Conservation (phyloP, 2,797 vertebrate genomes). For the Sebastes hubbsi region DNA sequence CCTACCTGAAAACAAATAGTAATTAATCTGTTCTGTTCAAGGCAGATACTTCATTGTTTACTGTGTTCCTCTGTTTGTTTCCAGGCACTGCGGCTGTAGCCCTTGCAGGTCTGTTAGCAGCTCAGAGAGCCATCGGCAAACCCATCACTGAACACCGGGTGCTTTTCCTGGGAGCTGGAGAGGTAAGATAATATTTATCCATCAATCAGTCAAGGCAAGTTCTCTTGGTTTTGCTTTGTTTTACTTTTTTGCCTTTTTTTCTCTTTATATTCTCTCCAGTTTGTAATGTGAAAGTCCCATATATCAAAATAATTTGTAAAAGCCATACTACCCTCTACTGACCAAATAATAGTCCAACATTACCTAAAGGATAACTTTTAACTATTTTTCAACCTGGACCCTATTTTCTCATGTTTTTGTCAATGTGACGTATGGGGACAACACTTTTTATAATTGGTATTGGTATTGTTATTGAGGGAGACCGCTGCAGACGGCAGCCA, state of each 20-base stretch:
- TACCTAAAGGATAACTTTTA: background rate
- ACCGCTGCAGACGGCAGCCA: no score
- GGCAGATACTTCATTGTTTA: background rate
- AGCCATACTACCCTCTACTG: background rate
- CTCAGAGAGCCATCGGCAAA: slow-evolving; percentile 87
- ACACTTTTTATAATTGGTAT: no score
- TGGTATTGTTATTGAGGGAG: no score
- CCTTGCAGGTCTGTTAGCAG: slow-evolving; percentile 91
- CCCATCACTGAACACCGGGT: slow-evolving; percentile 90
- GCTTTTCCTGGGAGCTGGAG: slow-evolving; percentile 97
- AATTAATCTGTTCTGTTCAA: background rate
- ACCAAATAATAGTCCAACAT: background rate
- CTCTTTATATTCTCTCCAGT: background rate
- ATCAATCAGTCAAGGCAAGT: background rate
- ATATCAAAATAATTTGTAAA: background rate
- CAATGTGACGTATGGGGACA: no score
- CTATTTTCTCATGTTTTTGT: no score
- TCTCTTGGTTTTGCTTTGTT: background rate
- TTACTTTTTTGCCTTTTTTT: background rate
- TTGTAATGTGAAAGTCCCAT: background rate
- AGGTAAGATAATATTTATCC: slow-evolving; percentile 78
- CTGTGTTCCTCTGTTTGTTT: slow-evolving; percentile 34
- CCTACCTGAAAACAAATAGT: background rate
- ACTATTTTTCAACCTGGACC: background rate
- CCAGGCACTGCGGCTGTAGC: slow-evolving; percentile 94